A percentile compares a stretch with the other conserved stretches of the same genome.
These are phyloP conservation scores for Felis chaus DNA, from an alignment of 2,113 vertebrate species.

Conservation along the genomic window DNA sequence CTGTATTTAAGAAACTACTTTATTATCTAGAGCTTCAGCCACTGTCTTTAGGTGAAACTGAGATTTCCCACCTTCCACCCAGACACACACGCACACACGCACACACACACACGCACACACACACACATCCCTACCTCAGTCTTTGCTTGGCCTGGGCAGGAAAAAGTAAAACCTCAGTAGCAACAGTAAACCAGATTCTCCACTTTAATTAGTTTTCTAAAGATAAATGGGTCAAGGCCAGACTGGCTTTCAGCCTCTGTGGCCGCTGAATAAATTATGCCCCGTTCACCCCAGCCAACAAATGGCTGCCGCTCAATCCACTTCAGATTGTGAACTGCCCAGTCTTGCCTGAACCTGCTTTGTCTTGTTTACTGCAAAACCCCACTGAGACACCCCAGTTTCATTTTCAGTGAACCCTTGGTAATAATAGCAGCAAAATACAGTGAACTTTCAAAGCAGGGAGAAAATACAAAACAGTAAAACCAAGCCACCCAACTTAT, in stretches of 20 bases:
- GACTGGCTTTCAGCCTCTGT: conserved; percentile 39
- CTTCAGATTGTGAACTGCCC: conserved; percentile 28
- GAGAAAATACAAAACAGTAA: conserved; percentile 35
- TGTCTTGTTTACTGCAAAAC: conserved; percentile 54
- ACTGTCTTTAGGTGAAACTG: conserved; percentile 48
- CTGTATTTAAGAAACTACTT: conserved; percentile 67
- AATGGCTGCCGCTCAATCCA: background rate
- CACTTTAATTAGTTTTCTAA: conserved; percentile 69
- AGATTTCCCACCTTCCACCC: conserved; percentile 33
- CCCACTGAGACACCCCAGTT: conserved; percentile 18
- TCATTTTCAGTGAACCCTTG: conserved; percentile 59
- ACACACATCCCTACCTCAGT: background rate
- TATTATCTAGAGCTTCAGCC: conserved; percentile 28
- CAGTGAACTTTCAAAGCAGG: conserved; percentile 26
- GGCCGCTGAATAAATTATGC: conserved; percentile 63
- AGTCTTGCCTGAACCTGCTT: conserved; percentile 61
- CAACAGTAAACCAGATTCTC: conserved; percentile 57
- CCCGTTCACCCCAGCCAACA: conserved; percentile 53
- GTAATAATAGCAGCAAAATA: conserved; percentile 27
- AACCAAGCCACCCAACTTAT: background rate
- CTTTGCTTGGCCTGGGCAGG: background rate
- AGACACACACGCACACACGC: background rate
- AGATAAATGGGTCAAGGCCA: conserved; percentile 67
- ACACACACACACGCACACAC: background rate
- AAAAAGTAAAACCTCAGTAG: conserved; percentile 33